Conservation (phyloP, 2,888 invertebrate species). For the Phoronis australis region DNA sequence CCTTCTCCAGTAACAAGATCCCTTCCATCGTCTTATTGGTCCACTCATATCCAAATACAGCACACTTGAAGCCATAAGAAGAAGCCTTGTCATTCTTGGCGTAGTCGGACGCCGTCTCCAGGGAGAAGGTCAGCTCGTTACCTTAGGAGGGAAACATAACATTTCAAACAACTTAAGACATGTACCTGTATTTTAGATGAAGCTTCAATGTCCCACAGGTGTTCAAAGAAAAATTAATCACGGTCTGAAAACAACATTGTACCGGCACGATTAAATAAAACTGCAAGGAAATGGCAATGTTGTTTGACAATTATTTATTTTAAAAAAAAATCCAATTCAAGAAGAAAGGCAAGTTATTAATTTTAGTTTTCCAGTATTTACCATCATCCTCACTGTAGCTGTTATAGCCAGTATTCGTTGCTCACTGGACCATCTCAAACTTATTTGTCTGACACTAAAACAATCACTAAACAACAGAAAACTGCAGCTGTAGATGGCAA, state of each 20-base stretch:
- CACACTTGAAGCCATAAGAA: slow-evolving; percentile 76
- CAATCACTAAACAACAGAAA: too few species aligned
- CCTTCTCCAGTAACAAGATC: slow-evolving; percentile 73
- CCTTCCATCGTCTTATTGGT: slow-evolving; percentile 20
- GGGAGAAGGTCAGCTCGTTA: slow-evolving; percentile 87
- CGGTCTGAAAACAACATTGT: neutral
- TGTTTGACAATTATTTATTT: too few species aligned
- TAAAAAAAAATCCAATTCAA: too few species aligned
- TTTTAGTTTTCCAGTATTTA: too few species aligned
- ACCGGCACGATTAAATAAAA: neutral
- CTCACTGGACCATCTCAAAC: too few species aligned
- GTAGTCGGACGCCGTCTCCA: slow-evolving; percentile 94
- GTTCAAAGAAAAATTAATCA: neutral
- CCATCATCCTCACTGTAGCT: too few species aligned
- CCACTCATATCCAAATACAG: slow-evolving; percentile 69
- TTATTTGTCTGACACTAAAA: too few species aligned
- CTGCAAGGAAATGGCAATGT: too few species aligned
- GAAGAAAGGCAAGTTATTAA: too few species aligned
- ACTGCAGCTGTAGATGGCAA: too few species aligned
- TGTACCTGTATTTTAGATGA: neutral
- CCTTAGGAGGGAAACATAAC: slow-evolving; percentile 56
- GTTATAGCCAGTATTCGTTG: neutral
- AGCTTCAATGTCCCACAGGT: neutral
- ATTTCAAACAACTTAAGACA: neutral
- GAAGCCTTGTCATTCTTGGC: slow-evolving; percentile 80